Conservation (phyloP, 2,888 invertebrate genomes). For the Nephrotoma flavescens region DNA sequence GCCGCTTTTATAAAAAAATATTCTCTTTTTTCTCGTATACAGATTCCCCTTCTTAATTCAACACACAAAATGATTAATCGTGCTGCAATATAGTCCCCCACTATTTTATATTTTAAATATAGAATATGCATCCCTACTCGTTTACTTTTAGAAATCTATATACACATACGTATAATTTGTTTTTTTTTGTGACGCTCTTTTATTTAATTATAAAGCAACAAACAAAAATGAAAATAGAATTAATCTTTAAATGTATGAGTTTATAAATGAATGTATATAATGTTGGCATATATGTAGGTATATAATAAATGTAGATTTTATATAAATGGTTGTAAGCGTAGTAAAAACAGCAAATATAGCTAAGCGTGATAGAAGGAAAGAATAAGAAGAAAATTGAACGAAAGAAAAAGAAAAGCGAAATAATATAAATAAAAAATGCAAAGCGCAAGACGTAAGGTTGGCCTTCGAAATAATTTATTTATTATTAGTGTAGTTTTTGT, state of each 20-base stretch:
- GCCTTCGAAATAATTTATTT: conserved; percentile 2
- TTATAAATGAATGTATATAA: background rate
- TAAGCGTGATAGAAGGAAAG: background rate
- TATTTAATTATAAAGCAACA: background rate
- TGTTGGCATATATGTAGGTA: background rate
- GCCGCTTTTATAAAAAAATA: background rate
- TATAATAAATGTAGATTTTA: no score
- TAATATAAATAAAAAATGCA: background rate
- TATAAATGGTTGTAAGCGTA: background rate
- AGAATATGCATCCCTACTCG: background rate
- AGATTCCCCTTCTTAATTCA: background rate
- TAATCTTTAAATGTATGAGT: background rate
- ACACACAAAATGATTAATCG: background rate
- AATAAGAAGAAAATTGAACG: background rate
- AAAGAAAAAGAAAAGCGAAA: background rate
- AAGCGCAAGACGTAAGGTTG: conserved; percentile 3
- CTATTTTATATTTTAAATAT: background rate
- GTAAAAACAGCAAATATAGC: background rate
- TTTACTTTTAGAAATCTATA: no score
- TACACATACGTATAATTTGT: background rate
- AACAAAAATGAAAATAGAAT: background rate
- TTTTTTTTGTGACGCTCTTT: background rate
- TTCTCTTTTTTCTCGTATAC: background rate
- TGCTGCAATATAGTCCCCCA: background rate
- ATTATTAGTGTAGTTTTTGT: background rate